Evolutionary conservation across 2,888 invertebrate genomes (phyloP).

Genomic region (Tillus elongatus): DNA sequence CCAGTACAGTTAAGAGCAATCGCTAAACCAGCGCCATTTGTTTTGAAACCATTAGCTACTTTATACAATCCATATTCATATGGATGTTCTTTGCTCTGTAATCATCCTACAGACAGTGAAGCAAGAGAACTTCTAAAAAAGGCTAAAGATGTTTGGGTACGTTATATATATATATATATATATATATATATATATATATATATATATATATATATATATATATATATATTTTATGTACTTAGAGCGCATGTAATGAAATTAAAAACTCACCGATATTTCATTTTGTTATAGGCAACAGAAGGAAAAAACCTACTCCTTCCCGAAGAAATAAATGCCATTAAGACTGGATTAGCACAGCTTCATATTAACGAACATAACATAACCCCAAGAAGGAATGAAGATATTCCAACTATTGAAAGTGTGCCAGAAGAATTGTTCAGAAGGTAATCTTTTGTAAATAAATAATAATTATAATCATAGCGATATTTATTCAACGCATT

Average conservation of each 20-base stretch:
- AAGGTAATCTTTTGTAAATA: too few species aligned
- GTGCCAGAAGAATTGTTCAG: constrained; percentile 69
- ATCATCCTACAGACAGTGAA: constrained; percentile 70
- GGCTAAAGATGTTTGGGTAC: constrained; percentile 63
- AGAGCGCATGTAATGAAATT: too few species aligned
- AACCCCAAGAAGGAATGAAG: constrained; percentile 11
- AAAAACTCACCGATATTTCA: too few species aligned
- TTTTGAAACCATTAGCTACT: constrained; percentile 69
- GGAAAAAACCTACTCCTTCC: constrained; percentile 33
- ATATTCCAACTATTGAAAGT: constrained; percentile 47
- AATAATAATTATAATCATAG: too few species aligned
- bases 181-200: too few species aligned
- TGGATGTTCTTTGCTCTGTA: constrained; percentile 74
- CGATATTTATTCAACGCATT: too few species aligned
- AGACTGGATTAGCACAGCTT: constrained; percentile 30
- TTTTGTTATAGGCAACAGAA: constrained; percentile 30
- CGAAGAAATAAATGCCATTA: constrained; percentile 38
- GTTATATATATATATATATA: constrained; percentile 14
- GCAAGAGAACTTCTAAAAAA: constrained; percentile 62
- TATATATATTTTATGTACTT: too few species aligned
- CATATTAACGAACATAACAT: constrained; percentile 28
- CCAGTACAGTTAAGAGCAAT: constrained; percentile 48
- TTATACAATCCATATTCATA: constrained; percentile 74
- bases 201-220: too few species aligned
- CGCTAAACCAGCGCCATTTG: constrained; percentile 61